Percentiles rank a stretch among this genome's conserved stretches.
Evolutionary conservation across 2,113 vertebrate species (phyloP).

Genomic region (Scopus umbretta): DNA sequence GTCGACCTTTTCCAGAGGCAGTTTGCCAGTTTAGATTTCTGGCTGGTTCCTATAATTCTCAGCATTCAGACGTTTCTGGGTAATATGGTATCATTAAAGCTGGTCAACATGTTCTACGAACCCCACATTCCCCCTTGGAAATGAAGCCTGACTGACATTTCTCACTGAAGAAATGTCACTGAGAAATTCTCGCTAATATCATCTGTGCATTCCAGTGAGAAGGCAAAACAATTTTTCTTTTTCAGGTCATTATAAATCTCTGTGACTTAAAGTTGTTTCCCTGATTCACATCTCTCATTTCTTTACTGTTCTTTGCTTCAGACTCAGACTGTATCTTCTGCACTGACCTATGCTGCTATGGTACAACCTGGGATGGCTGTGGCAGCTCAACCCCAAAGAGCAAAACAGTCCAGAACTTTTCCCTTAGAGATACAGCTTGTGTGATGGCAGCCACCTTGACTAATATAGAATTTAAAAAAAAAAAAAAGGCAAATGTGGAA

Average conservation of each 20-base stretch:
- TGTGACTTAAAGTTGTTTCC: not conserved
- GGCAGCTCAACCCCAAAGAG: not conserved
- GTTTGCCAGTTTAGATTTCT: not conserved
- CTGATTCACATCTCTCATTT: not conserved
- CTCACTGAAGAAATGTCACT: not conserved
- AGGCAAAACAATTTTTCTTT: not conserved
- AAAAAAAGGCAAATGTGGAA: not conserved
- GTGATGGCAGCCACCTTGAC: not conserved
- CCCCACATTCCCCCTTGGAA: not conserved
- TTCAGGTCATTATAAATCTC: not conserved
- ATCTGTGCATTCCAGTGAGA: not conserved
- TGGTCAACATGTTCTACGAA: not conserved
- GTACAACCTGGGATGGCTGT: not conserved
- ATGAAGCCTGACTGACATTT: not conserved
- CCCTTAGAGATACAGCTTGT: not conserved
- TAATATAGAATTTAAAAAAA: not conserved
- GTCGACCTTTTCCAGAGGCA: not conserved
- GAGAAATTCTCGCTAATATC: not conserved
- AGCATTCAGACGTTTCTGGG: not conserved
- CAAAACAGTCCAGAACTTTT: not conserved
- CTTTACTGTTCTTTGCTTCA: not conserved
- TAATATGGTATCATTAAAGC: not conserved
- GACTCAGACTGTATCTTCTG: not conserved
- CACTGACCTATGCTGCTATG: not conserved
- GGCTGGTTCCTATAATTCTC: not conserved